Base-by-base conservation (phyloP, 2,797 vertebrate species). In the Oceanodroma leucorhoa region DNA sequence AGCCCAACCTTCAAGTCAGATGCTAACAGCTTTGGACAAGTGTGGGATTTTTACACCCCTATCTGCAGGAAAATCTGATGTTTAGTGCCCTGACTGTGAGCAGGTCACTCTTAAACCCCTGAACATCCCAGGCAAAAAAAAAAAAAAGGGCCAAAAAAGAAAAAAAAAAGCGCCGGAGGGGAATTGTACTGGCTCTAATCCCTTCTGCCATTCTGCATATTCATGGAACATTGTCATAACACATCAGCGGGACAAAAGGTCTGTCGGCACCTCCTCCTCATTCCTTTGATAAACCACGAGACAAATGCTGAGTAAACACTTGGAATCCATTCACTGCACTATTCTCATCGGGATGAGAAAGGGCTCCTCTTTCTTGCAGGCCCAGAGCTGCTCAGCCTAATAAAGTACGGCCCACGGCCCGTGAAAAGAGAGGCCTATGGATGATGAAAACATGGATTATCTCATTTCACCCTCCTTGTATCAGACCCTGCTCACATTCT, bases 381-480 rank as follows among this genome's bases (percentile, higher is more conserved):
- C 98, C 98, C 96, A 97, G 98, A 98, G 98, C 98, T 98, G 99
- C 99, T 98, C 98, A 99, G 99, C 98, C 99, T 98, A 99, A 99
- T 99, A 99, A 99, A 99, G 98, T 99, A 99, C 98, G 99, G 99
- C 98, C 99, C 99, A 99, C 98, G 99, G 99, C 99, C 99, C 97
- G 98, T 99, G 99, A 99, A 99, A 99, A 98, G 98, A 98, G 98
- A 95, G 96, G 98, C 97, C 98, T 98, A 98, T 95, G 97, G 97
- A 98, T 97, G 98, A 98, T 98, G 98, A 98, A 99, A 99, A 98
- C 95, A 98, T 98, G 99, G 99, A 99, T 99, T 99, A 99, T 98
- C 98, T 98, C 98, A 97, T 98, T 98, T 97, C 98, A 97, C 98
- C 98, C 97, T 98, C 97, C 97, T 98, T 98, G 98, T 98, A 98